These are phyloP conservation scores for Thermophis baileyi DNA, from an alignment of 2,113 vertebrate genomes.

Conservation along the genomic window DNA sequence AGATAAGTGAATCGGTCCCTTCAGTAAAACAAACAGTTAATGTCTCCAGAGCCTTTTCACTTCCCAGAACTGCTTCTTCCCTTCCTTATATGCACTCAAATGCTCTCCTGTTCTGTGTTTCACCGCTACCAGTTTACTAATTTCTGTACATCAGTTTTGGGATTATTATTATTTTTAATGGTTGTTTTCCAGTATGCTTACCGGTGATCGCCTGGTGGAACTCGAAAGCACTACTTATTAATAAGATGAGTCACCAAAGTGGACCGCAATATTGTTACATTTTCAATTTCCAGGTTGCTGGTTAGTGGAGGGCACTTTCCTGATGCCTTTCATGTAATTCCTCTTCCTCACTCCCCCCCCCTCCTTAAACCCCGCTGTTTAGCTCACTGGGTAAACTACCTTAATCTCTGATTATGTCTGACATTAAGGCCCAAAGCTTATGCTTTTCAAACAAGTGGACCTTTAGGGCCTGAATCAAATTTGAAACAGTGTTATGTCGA, in stretches of 20 bases:
- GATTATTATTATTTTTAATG: neutral
- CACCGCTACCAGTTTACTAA: conserved; percentile 9
- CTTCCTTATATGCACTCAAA: conserved; percentile 17
- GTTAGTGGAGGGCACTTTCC: conserved; percentile 52
- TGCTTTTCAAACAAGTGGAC: conserved; percentile 24
- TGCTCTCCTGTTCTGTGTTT: neutral
- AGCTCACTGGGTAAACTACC: conserved; percentile 50
- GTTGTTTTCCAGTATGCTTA: conserved; percentile 22
- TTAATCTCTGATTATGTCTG: conserved; percentile 56
- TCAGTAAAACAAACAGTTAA: neutral
- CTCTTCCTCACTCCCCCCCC: conserved; percentile 50
- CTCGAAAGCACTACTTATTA: conserved; percentile 51
- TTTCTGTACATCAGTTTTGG: neutral
- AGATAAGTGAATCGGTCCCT: neutral
- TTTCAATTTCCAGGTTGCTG: conserved; percentile 62
- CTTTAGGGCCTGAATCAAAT: conserved; percentile 32
- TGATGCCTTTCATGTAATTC: conserved; percentile 16
- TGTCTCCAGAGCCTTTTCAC: fast-evolving
- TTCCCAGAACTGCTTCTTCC: neutral
- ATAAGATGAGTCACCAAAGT: conserved; percentile 63
- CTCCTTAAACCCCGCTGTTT: conserved; percentile 42
- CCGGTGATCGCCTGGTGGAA: conserved; percentile 3
- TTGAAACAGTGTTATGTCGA: conserved; percentile 45
- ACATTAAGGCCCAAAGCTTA: conserved; percentile 48
- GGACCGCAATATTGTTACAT: conserved; percentile 57